Evolutionary conservation across 2,888 invertebrate genomes (phyloP).

Genomic region (Hyposoter dolosus): DNA sequence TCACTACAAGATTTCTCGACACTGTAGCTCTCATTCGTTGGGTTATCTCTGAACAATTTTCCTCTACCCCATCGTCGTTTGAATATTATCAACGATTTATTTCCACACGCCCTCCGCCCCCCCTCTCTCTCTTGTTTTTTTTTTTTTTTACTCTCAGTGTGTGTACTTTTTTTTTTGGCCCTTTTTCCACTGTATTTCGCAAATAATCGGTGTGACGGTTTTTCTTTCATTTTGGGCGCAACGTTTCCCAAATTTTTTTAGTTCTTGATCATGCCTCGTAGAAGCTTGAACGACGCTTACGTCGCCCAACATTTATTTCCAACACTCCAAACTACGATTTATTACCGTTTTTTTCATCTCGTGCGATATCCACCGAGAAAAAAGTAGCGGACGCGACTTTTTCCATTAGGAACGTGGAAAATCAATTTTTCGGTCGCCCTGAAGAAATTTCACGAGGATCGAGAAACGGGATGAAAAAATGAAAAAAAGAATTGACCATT

Average conservation of each 20-base stretch:
- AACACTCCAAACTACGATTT: slow-evolving; percentile 13
- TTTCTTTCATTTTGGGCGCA: slow-evolving; percentile 13
- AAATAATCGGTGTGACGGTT: slow-evolving; percentile 39
- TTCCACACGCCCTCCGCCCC: background rate
- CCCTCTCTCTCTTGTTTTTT: background rate
- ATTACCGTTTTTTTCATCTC: background rate
- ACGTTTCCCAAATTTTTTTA: background rate
- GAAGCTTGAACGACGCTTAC: slow-evolving; percentile 54
- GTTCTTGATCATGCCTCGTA: slow-evolving; percentile 43
- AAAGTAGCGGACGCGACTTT: background rate
- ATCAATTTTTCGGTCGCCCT: background rate
- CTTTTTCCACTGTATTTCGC: slow-evolving; percentile 38
- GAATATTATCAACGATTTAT: slow-evolving; percentile 42
- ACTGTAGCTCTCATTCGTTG: slow-evolving; percentile 62
- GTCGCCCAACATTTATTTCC: slow-evolving; percentile 29
- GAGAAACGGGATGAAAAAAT: background rate
- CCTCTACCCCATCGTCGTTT: slow-evolving; percentile 22
- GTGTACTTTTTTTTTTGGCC: slow-evolving; percentile 11
- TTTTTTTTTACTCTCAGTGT: slow-evolving; percentile 22
- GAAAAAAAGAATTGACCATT: background rate
- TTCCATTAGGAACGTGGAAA: background rate
- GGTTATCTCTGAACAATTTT: slow-evolving; percentile 42
- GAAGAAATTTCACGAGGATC: background rate
- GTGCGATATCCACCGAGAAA: slow-evolving; percentile 13
- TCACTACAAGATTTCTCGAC: slow-evolving; percentile 56